Conservation (phyloP, 2,797 vertebrate species). For the Phataginus tetradactyla region DNA sequence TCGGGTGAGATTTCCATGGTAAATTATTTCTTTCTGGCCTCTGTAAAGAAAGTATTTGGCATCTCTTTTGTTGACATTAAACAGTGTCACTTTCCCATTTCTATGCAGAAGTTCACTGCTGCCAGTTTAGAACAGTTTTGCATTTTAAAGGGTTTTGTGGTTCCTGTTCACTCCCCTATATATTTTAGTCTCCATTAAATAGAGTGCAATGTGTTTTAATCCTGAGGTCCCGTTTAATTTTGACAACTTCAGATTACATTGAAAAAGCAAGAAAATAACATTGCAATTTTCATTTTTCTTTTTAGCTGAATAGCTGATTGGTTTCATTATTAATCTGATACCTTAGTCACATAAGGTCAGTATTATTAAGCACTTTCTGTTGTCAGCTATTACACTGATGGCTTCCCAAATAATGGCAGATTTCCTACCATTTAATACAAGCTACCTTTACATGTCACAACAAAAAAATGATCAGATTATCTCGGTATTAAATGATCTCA, state of each 20-base stretch:
- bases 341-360: background rate
- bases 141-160: background rate
- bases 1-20: background rate
- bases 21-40: background rate
- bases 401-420: background rate
- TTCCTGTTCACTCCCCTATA: background rate
- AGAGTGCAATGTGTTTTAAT: conserved; percentile 31
- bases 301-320: background rate
- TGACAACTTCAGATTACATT: conserved; percentile 42
- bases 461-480: background rate
- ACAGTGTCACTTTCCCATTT: conserved; percentile 17
- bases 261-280: background rate
- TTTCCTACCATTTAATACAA: background rate
- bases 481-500: background rate
- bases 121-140: background rate
- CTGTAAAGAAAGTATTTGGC: background rate
- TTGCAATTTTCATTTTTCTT: background rate
- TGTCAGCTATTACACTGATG: background rate
- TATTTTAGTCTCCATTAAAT: background rate
- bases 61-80: conserved; percentile 18
- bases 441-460: background rate
- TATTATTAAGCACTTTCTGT: background rate
- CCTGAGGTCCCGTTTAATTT: conserved; percentile 20
- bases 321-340: conserved; percentile 1
- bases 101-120: background rate